Evolutionary conservation across 2,797 vertebrate genomes (phyloP), one percentile per base, ranked within the genome.

Genomic region (Pristis pectinata): DNA sequence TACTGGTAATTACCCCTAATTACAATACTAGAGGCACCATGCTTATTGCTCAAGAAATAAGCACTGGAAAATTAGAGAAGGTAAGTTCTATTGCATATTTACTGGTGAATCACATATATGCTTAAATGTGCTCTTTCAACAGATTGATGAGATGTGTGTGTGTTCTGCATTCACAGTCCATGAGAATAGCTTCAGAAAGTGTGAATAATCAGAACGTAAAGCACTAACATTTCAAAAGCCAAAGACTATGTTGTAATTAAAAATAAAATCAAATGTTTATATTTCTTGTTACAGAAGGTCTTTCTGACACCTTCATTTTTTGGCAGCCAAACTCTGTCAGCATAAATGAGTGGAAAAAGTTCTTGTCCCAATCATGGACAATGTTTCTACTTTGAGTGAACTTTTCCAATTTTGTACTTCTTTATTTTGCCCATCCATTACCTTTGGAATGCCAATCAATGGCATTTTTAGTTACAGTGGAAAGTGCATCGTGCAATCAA

Each of bases 21-120:
- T 93, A 49, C 49, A 41, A 49, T 34, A 94, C 64, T 27, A n/a
- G 67, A 27, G 44, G 70, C 70, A 76, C 70, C 92, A 94, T 76
- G 92, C 44, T 94, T 41, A 94, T 74, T 74, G 49, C 92, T 17
- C 92, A 74, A 15, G 92, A 76, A 41, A 53, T 94, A 8, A 76
- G 27, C 15, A 56, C 17, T 94, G 70, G 44, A 30, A 94, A 76
- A 67, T 76, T 94, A 17, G 13, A 56, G 30, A 94, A 94, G 92
- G 92, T 94, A 94, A 94, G 70, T 94, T 76, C 15, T 41, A 30
- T 15, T 87, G 30, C n/a, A n/a, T 24, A 41, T 19, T 67, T 64
- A 17, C 87, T 41, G 8, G 19, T 22, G 7, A 41, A 15, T 67
- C 19, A 37, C 27, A 1, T 27, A 5, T n/a, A 59, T 72, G 3